A percentile compares a stretch with the other conserved stretches of the same genome.
Conservation (phyloP, 1,140 invertebrate species). For the Drosophila rufa region DNA sequence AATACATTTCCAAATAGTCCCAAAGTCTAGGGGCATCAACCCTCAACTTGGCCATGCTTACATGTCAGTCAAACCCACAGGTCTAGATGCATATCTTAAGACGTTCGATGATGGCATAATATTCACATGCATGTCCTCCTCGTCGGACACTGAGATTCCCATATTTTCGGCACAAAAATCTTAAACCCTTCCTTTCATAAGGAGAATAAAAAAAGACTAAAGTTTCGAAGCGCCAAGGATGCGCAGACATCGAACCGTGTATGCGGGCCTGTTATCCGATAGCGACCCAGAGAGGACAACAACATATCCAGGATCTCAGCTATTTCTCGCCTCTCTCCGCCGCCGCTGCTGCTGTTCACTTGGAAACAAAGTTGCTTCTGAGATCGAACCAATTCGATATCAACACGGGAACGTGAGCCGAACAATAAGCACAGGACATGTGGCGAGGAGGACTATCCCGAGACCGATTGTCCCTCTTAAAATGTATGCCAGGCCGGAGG, state of each 20-base stretch:
- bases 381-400: slow-evolving; percentile 82
- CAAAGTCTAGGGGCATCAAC: slow-evolving; percentile 34
- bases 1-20: slow-evolving; percentile 6
- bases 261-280: slow-evolving; percentile 82
- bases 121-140: slow-evolving; percentile 60
- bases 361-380: slow-evolving; percentile 73
- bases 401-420: slow-evolving; percentile 67
- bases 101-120: slow-evolving; percentile 71
- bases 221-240: slow-evolving; percentile 69
- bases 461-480: slow-evolving; percentile 10
- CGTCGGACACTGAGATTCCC: slow-evolving; percentile 57
- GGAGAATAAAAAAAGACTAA: slow-evolving; percentile 60
- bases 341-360: slow-evolving; percentile 46
- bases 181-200: slow-evolving; percentile 60
- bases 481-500: slow-evolving; percentile 54
- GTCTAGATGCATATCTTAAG: slow-evolving; percentile 70
- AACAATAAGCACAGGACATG: slow-evolving; percentile 70
- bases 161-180: slow-evolving; percentile 68
- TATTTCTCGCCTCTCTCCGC: background rate
- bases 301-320: slow-evolving; percentile 42
- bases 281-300: slow-evolving; percentile 25
- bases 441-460: slow-evolving; percentile 61
- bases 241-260: slow-evolving; percentile 62
- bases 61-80: slow-evolving; percentile 55
- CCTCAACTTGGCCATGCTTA: slow-evolving; percentile 59